Evolutionary conservation across 1,140 invertebrate genomes (phyloP).

Genomic region (Lepeophtheirus salmonis): DNA sequence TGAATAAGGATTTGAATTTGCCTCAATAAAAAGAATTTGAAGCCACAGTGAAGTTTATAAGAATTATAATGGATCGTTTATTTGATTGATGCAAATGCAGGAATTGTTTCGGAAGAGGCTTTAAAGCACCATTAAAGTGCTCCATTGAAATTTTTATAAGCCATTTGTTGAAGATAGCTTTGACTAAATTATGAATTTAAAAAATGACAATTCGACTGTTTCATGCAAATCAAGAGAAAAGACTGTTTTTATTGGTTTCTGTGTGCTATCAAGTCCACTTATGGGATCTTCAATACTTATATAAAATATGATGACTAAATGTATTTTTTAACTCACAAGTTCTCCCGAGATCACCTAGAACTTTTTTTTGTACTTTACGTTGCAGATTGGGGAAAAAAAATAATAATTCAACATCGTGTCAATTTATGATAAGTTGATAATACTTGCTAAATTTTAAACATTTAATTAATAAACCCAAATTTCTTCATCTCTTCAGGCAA

Average conservation of each 20-base stretch:
- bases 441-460: no score
- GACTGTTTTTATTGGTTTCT: slow-evolving; percentile 19
- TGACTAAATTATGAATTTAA: neutral
- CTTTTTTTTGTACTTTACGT: no score
- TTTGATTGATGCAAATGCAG: slow-evolving; percentile 21
- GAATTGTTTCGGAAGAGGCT: slow-evolving; percentile 10
- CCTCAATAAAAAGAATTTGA: slow-evolving; percentile 7
- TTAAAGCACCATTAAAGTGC: slow-evolving; percentile 19
- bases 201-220: neutral
- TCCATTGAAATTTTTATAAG: slow-evolving; percentile 13
- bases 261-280: no score
- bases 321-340: no score
- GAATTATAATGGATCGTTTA: slow-evolving; percentile 11
- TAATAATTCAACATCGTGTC: no score
- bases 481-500: no score
- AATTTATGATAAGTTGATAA: no score
- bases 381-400: no score
- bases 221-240: slow-evolving; percentile 6
- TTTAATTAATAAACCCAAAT: no score
- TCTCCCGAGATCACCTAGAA: no score
- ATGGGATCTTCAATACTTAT: no score
- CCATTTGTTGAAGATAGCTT: slow-evolving; percentile 10
- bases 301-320: no score
- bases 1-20: neutral
- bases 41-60: slow-evolving; percentile 11